These are phyloP conservation scores for Ochotona princeps DNA, from an alignment of 2,113 vertebrate species.

Conservation along the genomic window DNA sequence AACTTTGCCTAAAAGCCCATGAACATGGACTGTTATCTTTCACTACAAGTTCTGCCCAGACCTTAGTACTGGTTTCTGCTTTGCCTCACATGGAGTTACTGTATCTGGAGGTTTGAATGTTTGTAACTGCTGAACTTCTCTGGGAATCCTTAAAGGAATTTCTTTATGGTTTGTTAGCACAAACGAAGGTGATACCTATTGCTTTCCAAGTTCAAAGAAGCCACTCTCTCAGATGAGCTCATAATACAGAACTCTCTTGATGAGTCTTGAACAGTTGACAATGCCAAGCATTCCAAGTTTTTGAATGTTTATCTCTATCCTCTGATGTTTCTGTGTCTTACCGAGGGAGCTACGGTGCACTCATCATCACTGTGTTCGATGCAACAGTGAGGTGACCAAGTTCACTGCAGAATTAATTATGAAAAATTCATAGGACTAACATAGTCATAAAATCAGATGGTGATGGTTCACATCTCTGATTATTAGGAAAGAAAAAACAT, in stretches of 20 bases:
- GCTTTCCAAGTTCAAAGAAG: neutral
- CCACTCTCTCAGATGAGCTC: neutral
- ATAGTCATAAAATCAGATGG: neutral
- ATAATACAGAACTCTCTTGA: neutral
- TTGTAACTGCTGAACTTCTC: neutral
- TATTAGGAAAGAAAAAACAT: neutral
- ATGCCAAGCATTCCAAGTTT: neutral
- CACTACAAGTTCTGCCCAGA: neutral
- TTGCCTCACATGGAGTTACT: neutral
- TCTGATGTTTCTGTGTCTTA: neutral
- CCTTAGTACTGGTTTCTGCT: neutral
- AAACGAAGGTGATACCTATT: neutral
- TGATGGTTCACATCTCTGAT: neutral
- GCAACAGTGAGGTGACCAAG: neutral
- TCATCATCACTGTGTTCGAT: neutral
- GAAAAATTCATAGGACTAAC: constrained; percentile 6
- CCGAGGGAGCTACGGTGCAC: neutral
- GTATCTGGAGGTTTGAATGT: neutral
- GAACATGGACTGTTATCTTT: neutral
- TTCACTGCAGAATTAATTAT: neutral
- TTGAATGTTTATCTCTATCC: neutral
- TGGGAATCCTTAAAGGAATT: neutral
- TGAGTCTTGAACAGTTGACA: neutral
- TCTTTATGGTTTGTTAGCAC: neutral
- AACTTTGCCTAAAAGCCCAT: neutral